A percentile compares a stretch with the other conserved stretches of the same genome.
phyloP scores from a whole-genome alignment of 2,888 invertebrate genomes.

The Sarcophaga variegata region DNA sequence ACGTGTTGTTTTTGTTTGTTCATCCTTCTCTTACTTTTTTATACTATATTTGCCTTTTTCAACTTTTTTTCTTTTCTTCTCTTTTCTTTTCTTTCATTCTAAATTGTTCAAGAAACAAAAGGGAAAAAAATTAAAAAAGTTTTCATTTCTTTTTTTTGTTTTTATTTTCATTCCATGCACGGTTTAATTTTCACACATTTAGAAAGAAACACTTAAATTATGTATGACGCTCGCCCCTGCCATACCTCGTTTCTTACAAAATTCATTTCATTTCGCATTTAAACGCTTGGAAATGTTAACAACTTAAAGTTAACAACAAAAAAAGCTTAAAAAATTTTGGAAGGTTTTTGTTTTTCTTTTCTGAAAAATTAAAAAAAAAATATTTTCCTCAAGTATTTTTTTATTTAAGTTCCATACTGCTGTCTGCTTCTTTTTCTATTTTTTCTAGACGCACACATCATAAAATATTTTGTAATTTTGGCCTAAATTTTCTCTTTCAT shows the following conservation, averaged over 20 bases:
- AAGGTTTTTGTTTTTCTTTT: slow-evolving; percentile 7
- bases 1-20: background rate
- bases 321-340: background rate
- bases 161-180: background rate
- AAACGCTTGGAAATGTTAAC: slow-evolving; percentile 10
- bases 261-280: background rate
- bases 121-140: slow-evolving; percentile 14
- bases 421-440: background rate
- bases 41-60: background rate
- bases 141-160: slow-evolving; percentile 1
- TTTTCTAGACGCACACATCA: slow-evolving; percentile 36
- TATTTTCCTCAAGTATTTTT: slow-evolving; percentile 29
- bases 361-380: background rate
- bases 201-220: slow-evolving; percentile 26
- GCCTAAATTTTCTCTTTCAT: slow-evolving; percentile 47
- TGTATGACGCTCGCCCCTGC: background rate
- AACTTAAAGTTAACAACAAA: background rate
- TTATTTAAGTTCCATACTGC: background rate
- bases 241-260: background rate
- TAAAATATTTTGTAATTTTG: slow-evolving; percentile 55
- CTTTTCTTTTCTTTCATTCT: slow-evolving; percentile 23
- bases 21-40: too few species aligned
- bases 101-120: slow-evolving; percentile 16
- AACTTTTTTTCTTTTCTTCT: background rate
- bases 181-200: slow-evolving; percentile 44